Base-by-base conservation (phyloP, 1,140 invertebrate species). In the Sitobion miscanthi region DNA sequence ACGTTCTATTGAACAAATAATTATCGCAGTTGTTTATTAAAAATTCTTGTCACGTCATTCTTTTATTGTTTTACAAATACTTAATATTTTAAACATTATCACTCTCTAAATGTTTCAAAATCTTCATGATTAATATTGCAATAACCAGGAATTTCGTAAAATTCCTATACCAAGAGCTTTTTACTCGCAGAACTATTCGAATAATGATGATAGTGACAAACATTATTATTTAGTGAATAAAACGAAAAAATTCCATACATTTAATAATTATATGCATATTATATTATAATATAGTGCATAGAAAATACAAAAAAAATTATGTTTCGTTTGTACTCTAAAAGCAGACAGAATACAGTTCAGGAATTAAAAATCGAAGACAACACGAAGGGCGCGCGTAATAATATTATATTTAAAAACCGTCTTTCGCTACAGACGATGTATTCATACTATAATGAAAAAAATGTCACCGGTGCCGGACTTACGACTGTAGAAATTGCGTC, bases 221-320 rank as follows among this genome's bases (percentile, higher is more conserved):
- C 62, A 77, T 77, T n/a, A 69, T 69, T n/a, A 77, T 77, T 77
- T 77, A 77, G 62, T 17, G 62, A 77, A 77, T 77, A n/a, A n/a
- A 35, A 77, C 30, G 62, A 77, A 77, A 77, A 77, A 77, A 77
- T 77, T 77, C 14, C 30, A 77, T n/a, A n/a, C 2, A 77, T 77
- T 77, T 77, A 77, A 77, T 77, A 77, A 77, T 2, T n/a, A 54
- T 30, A 14, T 17, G 14, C 14, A 77, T 77, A 20, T 77, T n/a
- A 69, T 69, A 14, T 23, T 54, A 52, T 11, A 52, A 52, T 52
- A 52, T 7, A 20, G 30, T 20, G n/a, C 23, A 14, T 30, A 30
- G 9, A 62, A 62, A 62, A 62, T 62, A 30, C 9, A 62, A n/a
- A n/a, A 77, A 4, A 69, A 77, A 77, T 77, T n/a, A n/a, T 77